phyloP scores from a whole-genome alignment of 53 echinoderm and acorn worm species.

The Mesocentrotus franciscanus region DNA sequence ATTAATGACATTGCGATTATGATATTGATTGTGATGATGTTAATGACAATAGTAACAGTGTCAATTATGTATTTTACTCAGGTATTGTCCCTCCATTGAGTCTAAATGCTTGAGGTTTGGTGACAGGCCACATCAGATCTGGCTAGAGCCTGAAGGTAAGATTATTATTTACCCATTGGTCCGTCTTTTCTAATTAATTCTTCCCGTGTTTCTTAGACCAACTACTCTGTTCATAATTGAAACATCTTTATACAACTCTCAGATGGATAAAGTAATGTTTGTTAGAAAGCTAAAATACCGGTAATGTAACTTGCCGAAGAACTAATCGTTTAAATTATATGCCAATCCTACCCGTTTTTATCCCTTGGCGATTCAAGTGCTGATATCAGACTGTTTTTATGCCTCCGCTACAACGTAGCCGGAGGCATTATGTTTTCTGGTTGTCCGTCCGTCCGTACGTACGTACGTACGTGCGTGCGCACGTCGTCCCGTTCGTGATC shows the following conservation, averaged over 20 bases:
- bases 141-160: slow-evolving; percentile 98
- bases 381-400: background rate
- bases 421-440: too few relatives aligned
- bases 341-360: background rate
- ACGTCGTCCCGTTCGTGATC: too few relatives aligned
- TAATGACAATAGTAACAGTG: too few relatives aligned
- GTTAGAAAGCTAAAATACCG: too few relatives aligned
- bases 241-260: too few relatives aligned
- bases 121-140: slow-evolving; percentile 86
- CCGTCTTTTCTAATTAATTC: background rate
- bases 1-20: background rate
- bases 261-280: too few relatives aligned
- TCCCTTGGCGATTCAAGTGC: background rate
- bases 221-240: too few relatives aligned
- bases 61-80: slow-evolving; percentile 33
- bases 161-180: background rate
- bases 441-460: too few relatives aligned
- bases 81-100: slow-evolving; percentile 97
- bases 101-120: slow-evolving; percentile 92
- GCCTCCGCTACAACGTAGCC: too few relatives aligned
- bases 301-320: background rate
- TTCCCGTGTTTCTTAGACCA: too few relatives aligned
- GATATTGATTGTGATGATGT: too few relatives aligned
- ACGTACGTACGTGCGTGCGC: too few relatives aligned
- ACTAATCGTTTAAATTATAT: background rate